These are phyloP conservation scores for Cecropterus lyciades DNA, from an alignment of 1,140 invertebrate species.

Conservation along the genomic window DNA sequence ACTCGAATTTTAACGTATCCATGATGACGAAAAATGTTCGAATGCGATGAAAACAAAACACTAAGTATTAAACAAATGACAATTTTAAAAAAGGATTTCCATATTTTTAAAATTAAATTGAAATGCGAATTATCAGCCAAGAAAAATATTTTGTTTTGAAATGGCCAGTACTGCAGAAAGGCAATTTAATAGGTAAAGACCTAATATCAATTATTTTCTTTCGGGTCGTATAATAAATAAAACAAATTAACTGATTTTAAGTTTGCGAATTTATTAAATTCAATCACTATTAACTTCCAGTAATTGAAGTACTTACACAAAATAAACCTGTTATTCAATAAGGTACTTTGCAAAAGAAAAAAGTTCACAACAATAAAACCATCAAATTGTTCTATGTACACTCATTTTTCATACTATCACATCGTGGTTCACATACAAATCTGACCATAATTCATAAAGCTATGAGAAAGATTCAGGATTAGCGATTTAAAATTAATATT, in stretches of 20 bases:
- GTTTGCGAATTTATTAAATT: conserved; percentile 83
- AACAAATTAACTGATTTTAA: conserved; percentile 57
- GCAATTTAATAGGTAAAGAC: no score
- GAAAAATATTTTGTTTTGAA: no score
- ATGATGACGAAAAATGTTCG: no score
- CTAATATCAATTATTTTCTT: no score
- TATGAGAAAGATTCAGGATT: conserved; percentile 16
- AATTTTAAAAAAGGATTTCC: no score
- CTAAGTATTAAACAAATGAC: no score
- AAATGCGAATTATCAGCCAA: no score
- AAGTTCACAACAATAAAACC: conserved; percentile 59
- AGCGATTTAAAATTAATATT: conserved; percentile 3
- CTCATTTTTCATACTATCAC: conserved; percentile 61
- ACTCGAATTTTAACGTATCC: no score
- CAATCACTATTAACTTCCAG: conserved; percentile 79
- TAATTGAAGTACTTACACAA: conserved; percentile 78
- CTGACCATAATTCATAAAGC: conserved; percentile 20
- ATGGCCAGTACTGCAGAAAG: no score
- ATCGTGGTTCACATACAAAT: conserved; percentile 50
- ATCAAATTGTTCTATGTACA: conserved; percentile 62
- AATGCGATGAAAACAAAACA: no score
- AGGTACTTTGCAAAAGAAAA: conserved; percentile 71
- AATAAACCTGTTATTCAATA: conserved; percentile 69
- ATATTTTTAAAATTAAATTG: no score
- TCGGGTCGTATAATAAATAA: conserved; percentile 53